Base-by-base conservation (phyloP, 1,140 invertebrate species). In the Drosophila hydei region DNA sequence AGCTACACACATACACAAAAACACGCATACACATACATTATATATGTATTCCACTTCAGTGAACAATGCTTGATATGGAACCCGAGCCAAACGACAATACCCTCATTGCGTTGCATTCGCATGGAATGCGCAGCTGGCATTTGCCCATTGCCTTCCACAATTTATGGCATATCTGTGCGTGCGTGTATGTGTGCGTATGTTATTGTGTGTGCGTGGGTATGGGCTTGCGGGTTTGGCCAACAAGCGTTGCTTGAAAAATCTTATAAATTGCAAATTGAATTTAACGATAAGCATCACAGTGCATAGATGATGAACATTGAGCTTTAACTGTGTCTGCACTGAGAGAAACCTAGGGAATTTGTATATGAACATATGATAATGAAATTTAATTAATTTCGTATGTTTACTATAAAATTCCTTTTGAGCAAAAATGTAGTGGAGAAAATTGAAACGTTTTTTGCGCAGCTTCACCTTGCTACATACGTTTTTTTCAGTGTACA, bases 181-280 rank as follows among this genome's bases (percentile, higher is more conserved):
- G 14, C 36, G 52, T 48, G 21, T 14, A 8, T 3, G 16, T 21
- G 25, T 14, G 43, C 23, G 33, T 40, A 4, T 30, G 16, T 16
- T 14, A 18, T n/a, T 30, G 23, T 42, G 12, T 25, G 23, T 56
- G 23, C 18, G 45, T 25, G 56, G 21, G 54, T 40, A 23, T 16
- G 30, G 11, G 8, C 5, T 14, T 21, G 36, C 25, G 11, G 11
- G 18, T 11, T 38, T 51, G 23, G 30, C 61, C 30, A 85, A 77
- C 81, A 71, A 87, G 81, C 77, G 21, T 69, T 54, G 75, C 61
- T 68, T 79, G 60, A 77, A 77, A 75, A 87, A 80, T 87, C 80
- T 87, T 87, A 88, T 88, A 87, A 87, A 87, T 88, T 88, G 81
- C 79, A 87, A 87, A 87, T 88, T 88, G 81, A 87, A 83, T 87